Base-by-base conservation (phyloP, 2,113 vertebrate genomes). In the Hemibagrus wyckioides region DNA sequence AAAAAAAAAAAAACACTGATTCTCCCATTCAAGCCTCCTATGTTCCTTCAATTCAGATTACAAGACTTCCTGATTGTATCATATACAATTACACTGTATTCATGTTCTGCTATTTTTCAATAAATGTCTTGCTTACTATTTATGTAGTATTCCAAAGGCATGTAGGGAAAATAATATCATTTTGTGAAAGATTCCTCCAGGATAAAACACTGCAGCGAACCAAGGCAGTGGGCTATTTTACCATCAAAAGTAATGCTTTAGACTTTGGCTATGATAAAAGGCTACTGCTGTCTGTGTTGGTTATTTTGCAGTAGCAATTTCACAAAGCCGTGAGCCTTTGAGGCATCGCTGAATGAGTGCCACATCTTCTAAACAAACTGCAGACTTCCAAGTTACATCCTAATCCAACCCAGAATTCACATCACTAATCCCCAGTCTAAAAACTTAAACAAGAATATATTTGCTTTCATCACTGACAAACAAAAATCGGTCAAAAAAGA, bases 61-160 rank as follows among this genome's bases (percentile, higher is more conserved):
- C 86, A 92, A 91, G 85, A 75, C 84, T 63, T 33, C n/a, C 71
- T 91, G 90, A 92, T 92, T 92, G 85, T 88, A 90, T 88, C 82
- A 39, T 39, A 65, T 33, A 48, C 73, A 86, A 92, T 90, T 83
- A 61, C 19, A 57, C 39, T 11, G 21, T 52, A 80, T 91, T 91
- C 89, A 86, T 91, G 57, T 76, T n/a, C 82, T 63, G 69, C 56
- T 33, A 82, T 80, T 85, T 69, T 88, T 82, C 19, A 82, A 77
- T 57, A 88, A 81, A 80, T 48, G n/a, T 83, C 50, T 83, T 59
- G 52, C 52, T 90, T 80, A 71, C 69, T 57, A 82, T 80, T 86
- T 84, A 90, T 81, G 76, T 52, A 83, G 25, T 63, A 83, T 83
- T 86, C 80, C 25, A 48, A 61, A 87, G 82, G 86, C 67, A 21